Evolutionary conservation across 2,888 invertebrate genomes (phyloP).

Genomic region (Andrena praecox): DNA sequence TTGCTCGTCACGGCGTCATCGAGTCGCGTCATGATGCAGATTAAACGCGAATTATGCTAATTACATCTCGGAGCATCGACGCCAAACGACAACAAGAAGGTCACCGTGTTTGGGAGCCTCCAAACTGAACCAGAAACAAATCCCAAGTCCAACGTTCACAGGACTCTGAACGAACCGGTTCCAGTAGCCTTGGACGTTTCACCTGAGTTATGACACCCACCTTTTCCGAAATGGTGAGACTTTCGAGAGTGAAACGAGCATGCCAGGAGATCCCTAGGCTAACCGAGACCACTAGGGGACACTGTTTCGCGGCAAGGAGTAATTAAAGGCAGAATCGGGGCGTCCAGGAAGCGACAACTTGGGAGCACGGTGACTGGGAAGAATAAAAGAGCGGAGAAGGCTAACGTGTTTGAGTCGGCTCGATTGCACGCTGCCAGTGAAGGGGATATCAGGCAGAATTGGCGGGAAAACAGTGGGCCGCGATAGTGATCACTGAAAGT

Average conservation of each 20-base stretch:
- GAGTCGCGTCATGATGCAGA: neutral
- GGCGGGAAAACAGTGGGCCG: neutral
- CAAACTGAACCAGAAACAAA: neutral
- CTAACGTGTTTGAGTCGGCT: neutral
- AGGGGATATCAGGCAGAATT: neutral
- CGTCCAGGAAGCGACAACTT: too few species aligned
- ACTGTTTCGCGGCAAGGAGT: neutral
- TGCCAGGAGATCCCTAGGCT: neutral
- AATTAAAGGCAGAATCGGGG: slow-evolving; percentile 2
- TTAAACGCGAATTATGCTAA: slow-evolving; percentile 9
- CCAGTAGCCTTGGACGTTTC: neutral
- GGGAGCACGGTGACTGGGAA: neutral
- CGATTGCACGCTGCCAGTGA: neutral
- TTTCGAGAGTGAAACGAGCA: neutral
- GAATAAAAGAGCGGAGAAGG: neutral
- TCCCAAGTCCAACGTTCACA: neutral
- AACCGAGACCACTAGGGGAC: neutral
- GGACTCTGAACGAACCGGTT: slow-evolving; percentile 21
- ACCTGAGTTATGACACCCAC: neutral
- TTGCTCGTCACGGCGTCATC: too few species aligned
- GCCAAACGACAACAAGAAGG: neutral
- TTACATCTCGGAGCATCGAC: neutral
- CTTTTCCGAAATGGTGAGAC: neutral
- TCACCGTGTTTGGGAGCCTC: neutral
- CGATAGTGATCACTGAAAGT: neutral